phyloP scores from a whole-genome alignment of 2,888 invertebrate species.

The Eristalis tenax region DNA sequence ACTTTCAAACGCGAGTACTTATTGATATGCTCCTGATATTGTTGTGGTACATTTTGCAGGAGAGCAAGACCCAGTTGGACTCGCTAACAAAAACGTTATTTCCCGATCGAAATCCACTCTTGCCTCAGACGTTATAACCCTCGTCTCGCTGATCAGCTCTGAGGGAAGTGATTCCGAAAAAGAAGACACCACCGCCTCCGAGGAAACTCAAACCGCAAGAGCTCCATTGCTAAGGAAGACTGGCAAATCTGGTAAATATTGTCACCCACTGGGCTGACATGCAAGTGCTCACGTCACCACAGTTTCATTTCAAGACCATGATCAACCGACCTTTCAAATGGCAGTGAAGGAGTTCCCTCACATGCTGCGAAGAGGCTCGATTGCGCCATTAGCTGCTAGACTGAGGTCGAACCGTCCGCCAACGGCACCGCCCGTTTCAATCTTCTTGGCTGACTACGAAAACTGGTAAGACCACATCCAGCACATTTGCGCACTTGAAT shows the following conservation, averaged over 20 bases:
- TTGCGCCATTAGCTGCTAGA: slow-evolving; percentile 80
- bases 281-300: slow-evolving; percentile 44
- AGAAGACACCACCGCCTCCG: slow-evolving; percentile 76
- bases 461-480: slow-evolving; percentile 57
- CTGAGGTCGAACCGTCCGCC: slow-evolving; percentile 80
- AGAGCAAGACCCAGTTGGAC: slow-evolving; percentile 27
- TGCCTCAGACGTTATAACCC: slow-evolving; percentile 83
- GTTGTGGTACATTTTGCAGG: slow-evolving; percentile 1
- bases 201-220: slow-evolving; percentile 75
- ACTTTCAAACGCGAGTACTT: too few relatives aligned
- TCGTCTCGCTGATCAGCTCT: slow-evolving; percentile 86
- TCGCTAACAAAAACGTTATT: slow-evolving; percentile 74
- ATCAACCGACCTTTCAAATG: slow-evolving; percentile 78
- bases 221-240: slow-evolving; percentile 79
- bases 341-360: slow-evolving; percentile 79
- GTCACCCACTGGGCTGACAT: background rate
- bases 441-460: slow-evolving; percentile 75
- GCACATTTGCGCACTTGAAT: background rate
- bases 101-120: slow-evolving; percentile 78
- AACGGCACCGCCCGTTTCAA: slow-evolving; percentile 80
- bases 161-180: slow-evolving; percentile 85
- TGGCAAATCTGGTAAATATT: slow-evolving; percentile 80
- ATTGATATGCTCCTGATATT: too few relatives aligned
- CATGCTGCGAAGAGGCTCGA: slow-evolving; percentile 79
- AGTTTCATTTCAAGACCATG: slow-evolving; percentile 82